Conservation (phyloP, 2,113 vertebrate genomes). For the Aegithalos caudatus region DNA sequence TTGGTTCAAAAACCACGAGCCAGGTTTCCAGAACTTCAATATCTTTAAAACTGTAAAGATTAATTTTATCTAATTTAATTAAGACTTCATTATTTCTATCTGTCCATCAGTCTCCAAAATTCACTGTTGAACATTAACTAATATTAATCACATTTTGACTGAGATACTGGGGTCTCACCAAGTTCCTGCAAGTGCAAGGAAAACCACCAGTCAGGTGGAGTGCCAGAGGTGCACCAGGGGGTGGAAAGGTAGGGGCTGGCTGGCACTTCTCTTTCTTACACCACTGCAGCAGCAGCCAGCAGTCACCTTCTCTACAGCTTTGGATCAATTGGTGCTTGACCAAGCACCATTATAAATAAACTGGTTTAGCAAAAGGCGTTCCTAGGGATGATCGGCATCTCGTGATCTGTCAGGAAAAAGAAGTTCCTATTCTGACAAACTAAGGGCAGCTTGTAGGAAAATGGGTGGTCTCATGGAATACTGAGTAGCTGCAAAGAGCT, state of each 20-base stretch:
- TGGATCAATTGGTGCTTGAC: not conserved
- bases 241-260: not conserved
- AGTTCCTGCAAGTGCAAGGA: not conserved
- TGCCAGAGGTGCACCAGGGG: too few relatives aligned
- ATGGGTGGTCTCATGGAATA: not conserved
- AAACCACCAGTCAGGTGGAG: not conserved
- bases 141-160: not conserved
- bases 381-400: not conserved
- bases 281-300: not conserved
- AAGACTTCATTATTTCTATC: not conserved
- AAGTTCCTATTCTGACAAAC: not conserved
- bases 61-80: not conserved
- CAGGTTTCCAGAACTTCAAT: not conserved
- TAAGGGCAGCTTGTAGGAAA: not conserved
- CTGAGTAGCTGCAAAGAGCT: not conserved
- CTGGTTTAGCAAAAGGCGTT: not conserved
- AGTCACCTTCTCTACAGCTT: not conserved
- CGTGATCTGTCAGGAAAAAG: not conserved
- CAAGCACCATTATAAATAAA: not conserved
- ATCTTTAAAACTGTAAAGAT: not conserved
- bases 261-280: accelerated
- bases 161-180: not conserved
- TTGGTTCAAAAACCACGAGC: not conserved
- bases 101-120: not conserved
- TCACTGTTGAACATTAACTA: not conserved